Percentiles rank a stretch among this genome's conserved stretches.
Evolutionary conservation across 2,888 invertebrate species (phyloP).

Genomic region (Meteorus cinctellus): DNA sequence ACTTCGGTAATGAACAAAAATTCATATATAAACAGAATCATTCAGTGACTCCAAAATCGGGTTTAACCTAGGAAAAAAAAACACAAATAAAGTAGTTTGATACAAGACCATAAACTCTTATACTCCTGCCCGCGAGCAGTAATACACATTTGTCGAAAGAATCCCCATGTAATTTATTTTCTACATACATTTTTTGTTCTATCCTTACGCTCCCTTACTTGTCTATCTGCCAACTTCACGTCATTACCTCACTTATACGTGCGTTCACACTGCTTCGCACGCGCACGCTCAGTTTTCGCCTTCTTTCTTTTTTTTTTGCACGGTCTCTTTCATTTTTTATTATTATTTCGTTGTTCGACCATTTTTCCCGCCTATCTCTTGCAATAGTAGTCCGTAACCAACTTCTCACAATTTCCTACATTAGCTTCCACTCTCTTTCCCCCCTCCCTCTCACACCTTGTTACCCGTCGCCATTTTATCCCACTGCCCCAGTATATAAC

Average conservation of each 20-base stretch:
- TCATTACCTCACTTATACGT: slow-evolving; percentile 7
- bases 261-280: background rate
- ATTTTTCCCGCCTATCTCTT: slow-evolving; percentile 16
- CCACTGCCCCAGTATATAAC: slow-evolving; percentile 43
- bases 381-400: background rate
- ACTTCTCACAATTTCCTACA: background rate
- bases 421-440: background rate
- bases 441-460: background rate
- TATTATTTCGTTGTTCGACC: slow-evolving; percentile 26
- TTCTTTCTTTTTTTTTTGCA: slow-evolving; percentile 30
- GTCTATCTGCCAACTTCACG: slow-evolving; percentile 31
- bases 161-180: background rate
- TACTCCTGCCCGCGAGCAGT: slow-evolving; percentile 8
- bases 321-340: slow-evolving; percentile 25
- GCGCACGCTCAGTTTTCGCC: background rate
- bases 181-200: background rate
- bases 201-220: slow-evolving; percentile 17
- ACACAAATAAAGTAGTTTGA: background rate
- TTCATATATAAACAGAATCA: background rate
- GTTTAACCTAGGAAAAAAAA: slow-evolving; percentile 9
- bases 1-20: background rate
- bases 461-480: slow-evolving; percentile 31
- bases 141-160: background rate
- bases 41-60: slow-evolving; percentile 14
- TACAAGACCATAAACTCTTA: slow-evolving; percentile 1